These are phyloP conservation scores for Cydia splendana DNA, from an alignment of 1,140 invertebrate genomes.

Conservation along the genomic window DNA sequence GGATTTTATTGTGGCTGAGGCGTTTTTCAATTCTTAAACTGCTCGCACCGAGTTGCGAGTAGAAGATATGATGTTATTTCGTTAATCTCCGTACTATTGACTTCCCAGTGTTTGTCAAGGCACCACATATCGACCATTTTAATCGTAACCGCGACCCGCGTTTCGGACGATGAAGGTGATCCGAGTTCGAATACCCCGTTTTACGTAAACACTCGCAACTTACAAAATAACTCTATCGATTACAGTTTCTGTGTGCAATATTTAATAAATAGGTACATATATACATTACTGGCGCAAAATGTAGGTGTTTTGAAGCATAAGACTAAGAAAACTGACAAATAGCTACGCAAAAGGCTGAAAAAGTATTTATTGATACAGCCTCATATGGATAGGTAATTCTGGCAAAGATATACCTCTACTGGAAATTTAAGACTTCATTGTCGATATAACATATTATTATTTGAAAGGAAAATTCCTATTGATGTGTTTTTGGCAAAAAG, in stretches of 20 bases:
- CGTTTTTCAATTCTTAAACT: background rate
- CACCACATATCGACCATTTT: conserved; percentile 8
- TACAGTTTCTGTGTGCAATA: conserved; percentile 11
- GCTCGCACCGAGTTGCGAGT: background rate
- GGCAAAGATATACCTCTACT: background rate
- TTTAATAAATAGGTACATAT: background rate
- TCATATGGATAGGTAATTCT: too few relatives aligned
- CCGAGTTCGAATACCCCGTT: conserved; percentile 4
- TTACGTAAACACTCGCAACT: conserved; percentile 12
- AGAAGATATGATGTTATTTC: background rate
- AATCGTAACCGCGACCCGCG: conserved; percentile 5
- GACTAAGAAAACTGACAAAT: background rate
- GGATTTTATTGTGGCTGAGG: background rate
- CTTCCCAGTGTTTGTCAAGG: background rate
- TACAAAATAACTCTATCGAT: conserved; percentile 17
- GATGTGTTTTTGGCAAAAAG: background rate
- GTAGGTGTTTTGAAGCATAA: background rate
- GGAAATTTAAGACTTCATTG: background rate
- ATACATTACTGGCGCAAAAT: background rate
- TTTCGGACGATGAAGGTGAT: conserved; percentile 12
- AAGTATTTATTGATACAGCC: too few relatives aligned
- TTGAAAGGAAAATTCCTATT: conserved; percentile 4
- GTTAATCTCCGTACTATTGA: background rate
- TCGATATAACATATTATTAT: background rate
- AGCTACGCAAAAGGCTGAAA: too few relatives aligned